Percentiles rank a stretch among this genome's conserved stretches.
Evolutionary conservation across 2,113 vertebrate genomes (phyloP).

Genomic region (Beaufortia kweichowensis): DNA sequence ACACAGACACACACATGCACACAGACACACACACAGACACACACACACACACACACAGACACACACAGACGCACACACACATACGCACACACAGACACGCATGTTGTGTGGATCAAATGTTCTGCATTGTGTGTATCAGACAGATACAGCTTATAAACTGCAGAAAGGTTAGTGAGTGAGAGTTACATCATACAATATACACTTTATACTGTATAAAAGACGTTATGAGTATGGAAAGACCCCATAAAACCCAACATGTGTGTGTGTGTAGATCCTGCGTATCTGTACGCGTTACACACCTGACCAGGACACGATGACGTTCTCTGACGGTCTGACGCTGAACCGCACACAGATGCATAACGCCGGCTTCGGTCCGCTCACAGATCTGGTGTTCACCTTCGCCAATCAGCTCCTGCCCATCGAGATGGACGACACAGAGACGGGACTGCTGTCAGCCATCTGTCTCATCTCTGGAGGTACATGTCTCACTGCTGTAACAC

Average conservation of each 20-base stretch:
- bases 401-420: constrained; percentile 97
- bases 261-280: constrained; percentile 83
- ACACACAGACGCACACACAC: constrained; percentile 45
- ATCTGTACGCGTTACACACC: constrained; percentile 98
- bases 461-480: constrained; percentile 97
- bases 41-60: too few relatives aligned
- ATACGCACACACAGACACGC: constrained; percentile 23
- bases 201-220: too few relatives aligned
- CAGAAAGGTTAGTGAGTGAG: too few relatives aligned
- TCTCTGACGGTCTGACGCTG: constrained; percentile 96
- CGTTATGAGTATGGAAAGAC: too few relatives aligned
- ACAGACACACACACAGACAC: too few relatives aligned
- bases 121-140: too few relatives aligned
- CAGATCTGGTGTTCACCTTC: constrained; percentile 97
- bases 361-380: constrained; percentile 94
- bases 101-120: too few relatives aligned
- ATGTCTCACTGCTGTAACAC: too few relatives aligned
- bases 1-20: too few relatives aligned
- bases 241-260: too few relatives aligned
- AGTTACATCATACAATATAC: too few relatives aligned
- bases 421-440: constrained; percentile 99
- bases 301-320: constrained; percentile 98
- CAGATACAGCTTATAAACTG: too few relatives aligned
- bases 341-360: constrained; percentile 99
- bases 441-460: constrained; percentile 97